These are phyloP conservation scores for Spodoptera litura DNA, from an alignment of 1,140 invertebrate species.

Conservation along the genomic window DNA sequence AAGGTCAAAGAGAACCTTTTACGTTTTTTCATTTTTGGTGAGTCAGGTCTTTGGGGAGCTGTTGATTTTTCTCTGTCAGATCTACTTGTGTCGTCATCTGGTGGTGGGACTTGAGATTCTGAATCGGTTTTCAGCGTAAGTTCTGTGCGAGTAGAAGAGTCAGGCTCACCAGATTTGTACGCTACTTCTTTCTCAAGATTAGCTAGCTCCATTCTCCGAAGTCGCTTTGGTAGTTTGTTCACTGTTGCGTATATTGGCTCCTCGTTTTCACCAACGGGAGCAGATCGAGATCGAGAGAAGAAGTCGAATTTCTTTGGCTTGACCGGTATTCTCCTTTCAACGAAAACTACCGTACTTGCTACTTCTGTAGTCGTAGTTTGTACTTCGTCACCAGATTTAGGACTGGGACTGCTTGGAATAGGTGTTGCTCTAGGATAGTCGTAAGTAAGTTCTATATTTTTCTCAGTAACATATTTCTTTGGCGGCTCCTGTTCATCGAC, in stretches of 20 bases:
- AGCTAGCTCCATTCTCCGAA: slow-evolving; percentile 81
- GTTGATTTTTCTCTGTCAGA: slow-evolving; percentile 79
- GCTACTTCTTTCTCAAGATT: slow-evolving; percentile 85
- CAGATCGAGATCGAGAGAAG: slow-evolving; percentile 83
- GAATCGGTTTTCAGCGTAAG: slow-evolving; percentile 77
- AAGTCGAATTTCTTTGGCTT: slow-evolving; percentile 82
- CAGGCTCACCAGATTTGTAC: slow-evolving; percentile 75
- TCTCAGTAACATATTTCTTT: slow-evolving; percentile 82
- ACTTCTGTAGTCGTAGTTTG: slow-evolving; percentile 83
- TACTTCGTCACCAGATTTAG: slow-evolving; percentile 69
- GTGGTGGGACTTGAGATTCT: slow-evolving; percentile 73
- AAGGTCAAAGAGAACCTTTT: slow-evolving; percentile 84
- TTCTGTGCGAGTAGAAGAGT: slow-evolving; percentile 77
- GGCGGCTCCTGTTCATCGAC: slow-evolving; percentile 61
- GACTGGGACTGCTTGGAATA: slow-evolving; percentile 68
- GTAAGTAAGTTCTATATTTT: slow-evolving; percentile 84
- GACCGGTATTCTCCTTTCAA: slow-evolving; percentile 80
- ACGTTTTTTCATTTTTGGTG: slow-evolving; percentile 84
- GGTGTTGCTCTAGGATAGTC: slow-evolving; percentile 82
- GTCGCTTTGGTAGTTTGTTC: slow-evolving; percentile 83
- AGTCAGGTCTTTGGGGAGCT: slow-evolving; percentile 75
- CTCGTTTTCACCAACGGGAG: slow-evolving; percentile 81
- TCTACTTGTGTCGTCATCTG: slow-evolving; percentile 80
- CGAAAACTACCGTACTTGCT: slow-evolving; percentile 83
- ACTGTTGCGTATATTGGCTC: slow-evolving; percentile 85